Percentiles rank a stretch among this genome's conserved stretches.
These are phyloP conservation scores for Panurus biarmicus DNA, from an alignment of 2,113 vertebrate species.

Conservation along the genomic window DNA sequence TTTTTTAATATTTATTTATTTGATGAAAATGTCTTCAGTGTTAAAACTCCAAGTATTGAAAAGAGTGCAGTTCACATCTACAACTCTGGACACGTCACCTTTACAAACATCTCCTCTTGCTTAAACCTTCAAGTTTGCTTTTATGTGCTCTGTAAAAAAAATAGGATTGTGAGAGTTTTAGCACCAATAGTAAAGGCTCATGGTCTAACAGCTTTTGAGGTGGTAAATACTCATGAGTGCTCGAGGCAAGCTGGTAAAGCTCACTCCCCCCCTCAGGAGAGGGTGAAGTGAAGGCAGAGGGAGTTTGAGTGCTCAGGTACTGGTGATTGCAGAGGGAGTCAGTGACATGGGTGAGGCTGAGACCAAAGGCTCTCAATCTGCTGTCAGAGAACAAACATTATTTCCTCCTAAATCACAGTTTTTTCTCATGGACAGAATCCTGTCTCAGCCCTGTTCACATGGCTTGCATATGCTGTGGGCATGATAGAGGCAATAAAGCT, in stretches of 20 bases:
- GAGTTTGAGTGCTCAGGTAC: background rate
- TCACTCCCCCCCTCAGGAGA: background rate
- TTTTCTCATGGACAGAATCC: background rate
- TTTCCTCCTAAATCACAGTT: background rate
- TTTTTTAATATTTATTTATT: background rate
- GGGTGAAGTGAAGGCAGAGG: background rate
- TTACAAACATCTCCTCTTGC: background rate
- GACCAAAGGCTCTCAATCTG: background rate
- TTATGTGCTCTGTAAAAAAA: background rate
- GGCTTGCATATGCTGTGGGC: slow-evolving; percentile 6
- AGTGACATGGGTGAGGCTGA: background rate
- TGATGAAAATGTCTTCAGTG: background rate
- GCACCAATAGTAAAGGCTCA: background rate
- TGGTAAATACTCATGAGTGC: background rate
- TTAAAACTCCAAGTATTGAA: background rate
- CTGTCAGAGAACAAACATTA: background rate
- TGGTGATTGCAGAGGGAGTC: background rate
- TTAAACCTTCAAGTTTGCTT: background rate
- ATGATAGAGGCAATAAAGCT: slow-evolving; percentile 52
- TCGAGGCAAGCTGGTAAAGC: background rate
- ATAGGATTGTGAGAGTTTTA: background rate
- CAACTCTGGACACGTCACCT: accelerated
- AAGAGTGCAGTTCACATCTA: background rate
- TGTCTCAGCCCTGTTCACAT: background rate
- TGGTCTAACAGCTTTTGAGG: background rate